Conservation (phyloP, 2,797 vertebrate genomes). For the Neostethus bicornis region DNA sequence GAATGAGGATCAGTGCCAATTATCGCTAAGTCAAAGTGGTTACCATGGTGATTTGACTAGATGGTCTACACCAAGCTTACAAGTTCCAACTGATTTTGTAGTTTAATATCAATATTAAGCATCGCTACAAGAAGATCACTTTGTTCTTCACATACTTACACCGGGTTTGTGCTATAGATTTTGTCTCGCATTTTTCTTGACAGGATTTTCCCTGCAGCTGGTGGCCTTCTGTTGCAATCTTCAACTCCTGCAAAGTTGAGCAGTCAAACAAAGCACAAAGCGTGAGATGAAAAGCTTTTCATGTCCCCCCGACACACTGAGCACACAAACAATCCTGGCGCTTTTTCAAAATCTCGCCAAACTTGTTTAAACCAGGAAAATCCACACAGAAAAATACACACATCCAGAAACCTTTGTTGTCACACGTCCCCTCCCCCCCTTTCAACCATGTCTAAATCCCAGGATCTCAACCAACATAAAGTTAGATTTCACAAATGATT, state of each 20-base stretch:
- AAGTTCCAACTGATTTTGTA: conserved; percentile 78
- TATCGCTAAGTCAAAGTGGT: conserved; percentile 84
- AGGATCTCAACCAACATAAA: conserved; percentile 43
- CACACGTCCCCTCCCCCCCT: conserved; percentile 47
- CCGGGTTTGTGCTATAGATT: conserved; percentile 51
- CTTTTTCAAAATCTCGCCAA: conserved; percentile 47
- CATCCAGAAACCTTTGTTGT: conserved; percentile 56
- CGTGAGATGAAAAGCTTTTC: conserved; percentile 66
- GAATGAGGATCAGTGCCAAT: conserved; percentile 85
- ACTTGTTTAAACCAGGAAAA: conserved; percentile 54
- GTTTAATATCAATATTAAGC: conserved; percentile 82
- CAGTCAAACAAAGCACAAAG: conserved; percentile 71
- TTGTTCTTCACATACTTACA: conserved; percentile 17
- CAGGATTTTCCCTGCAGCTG: conserved; percentile 60
- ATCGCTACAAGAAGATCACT: conserved; percentile 39
- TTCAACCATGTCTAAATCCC: conserved; percentile 42
- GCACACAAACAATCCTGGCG: conserved; percentile 56
- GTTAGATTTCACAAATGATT: conserved; percentile 44
- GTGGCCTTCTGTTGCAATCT: conserved; percentile 69
- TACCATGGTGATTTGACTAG: conserved; percentile 87
- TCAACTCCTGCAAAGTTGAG: conserved; percentile 66
- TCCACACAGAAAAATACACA: conserved; percentile 44
- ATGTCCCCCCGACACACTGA: conserved; percentile 59
- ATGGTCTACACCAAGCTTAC: conserved; percentile 86
- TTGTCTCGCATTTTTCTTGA: conserved; percentile 55